Evolutionary conservation across 2,888 invertebrate genomes (phyloP).

Genomic region (Xylophagus ater): DNA sequence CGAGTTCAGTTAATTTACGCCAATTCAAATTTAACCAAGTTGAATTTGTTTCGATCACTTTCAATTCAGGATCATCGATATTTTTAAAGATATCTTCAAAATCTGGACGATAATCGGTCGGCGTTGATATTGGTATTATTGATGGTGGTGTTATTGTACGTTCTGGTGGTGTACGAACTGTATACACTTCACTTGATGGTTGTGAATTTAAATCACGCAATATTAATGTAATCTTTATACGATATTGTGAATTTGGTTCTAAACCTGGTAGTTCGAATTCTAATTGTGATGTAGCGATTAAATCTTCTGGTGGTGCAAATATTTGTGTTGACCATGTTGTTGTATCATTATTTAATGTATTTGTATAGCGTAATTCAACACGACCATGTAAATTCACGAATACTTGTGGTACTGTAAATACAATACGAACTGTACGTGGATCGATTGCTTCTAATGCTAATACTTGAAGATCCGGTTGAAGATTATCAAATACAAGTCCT

Average conservation of each 20-base stretch:
- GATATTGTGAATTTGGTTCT: slow-evolving; percentile 68
- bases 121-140: slow-evolving; percentile 40
- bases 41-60: slow-evolving; percentile 62
- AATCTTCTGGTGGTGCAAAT: slow-evolving; percentile 75
- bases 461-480: slow-evolving; percentile 41
- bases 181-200: slow-evolving; percentile 65
- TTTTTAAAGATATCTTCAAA: slow-evolving; percentile 41
- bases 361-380: slow-evolving; percentile 77
- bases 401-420: slow-evolving; percentile 70
- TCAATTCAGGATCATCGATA: slow-evolving; percentile 59
- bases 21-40: slow-evolving; percentile 68
- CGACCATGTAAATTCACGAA: slow-evolving; percentile 78
- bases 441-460: slow-evolving; percentile 63
- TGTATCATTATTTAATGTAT: slow-evolving; percentile 57
- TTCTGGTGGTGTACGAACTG: slow-evolving; percentile 55
- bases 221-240: slow-evolving; percentile 68
- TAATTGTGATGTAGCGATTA: slow-evolving; percentile 73
- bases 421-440: slow-evolving; percentile 65
- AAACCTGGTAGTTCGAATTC: slow-evolving; percentile 72
- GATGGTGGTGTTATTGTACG: slow-evolving; percentile 43
- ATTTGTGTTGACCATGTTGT: slow-evolving; percentile 73
- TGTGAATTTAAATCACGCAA: slow-evolving; percentile 66
- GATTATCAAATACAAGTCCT: slow-evolving; percentile 12
- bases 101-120: slow-evolving; percentile 35
- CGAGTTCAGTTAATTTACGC: slow-evolving; percentile 70